Evolutionary conservation across 2,113 vertebrate genomes (phyloP), one percentile per base, ranked within the genome.

Genomic region (Poeciliopsis turrubarensis): DNA sequence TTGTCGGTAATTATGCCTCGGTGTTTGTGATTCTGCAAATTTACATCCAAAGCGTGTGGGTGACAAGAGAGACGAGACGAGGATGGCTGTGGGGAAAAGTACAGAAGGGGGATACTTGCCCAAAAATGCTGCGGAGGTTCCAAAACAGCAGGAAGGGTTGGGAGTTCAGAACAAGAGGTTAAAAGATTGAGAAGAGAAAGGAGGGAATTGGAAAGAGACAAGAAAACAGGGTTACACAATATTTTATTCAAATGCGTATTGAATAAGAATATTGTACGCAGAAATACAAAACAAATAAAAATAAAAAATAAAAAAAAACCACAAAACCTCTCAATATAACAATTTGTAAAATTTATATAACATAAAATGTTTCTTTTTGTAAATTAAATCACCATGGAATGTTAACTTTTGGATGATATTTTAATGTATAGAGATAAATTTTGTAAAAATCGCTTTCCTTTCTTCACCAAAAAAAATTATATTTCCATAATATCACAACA

Each of bases 101-200:
- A 89, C 81, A 89, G 64, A 73, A 83, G 82, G 85, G 85, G 65
- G 86, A 93, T 94, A 93, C 91, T 94, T 94, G 91, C 94, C 91
- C 73, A 90, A 73, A 90, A 87, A 77, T 19, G 79, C 90, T 89
- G 90, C 89, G 84, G 83, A 78, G 66, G 76, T 41, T 90, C 91
- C 91, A 47, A 86, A 78, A 89, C 78, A 90, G 92, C 95, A 92
- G 96, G 95, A 93, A 95, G 94, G 83, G 73, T 87, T 72, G 89
- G 93, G 93, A 96, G 95, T 95, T 92, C 75, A 82, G 67, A 78
- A 89, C 72, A 73, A 78, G 72, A 66, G 67, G 30, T 26, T 64
- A 68, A 66, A 75, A 69, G 72, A 73, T 70, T 65, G 71, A 73
- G 14, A 47, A 47, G 66, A 78, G 78, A 77, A 81, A 78, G 73